A percentile compares a stretch with the other conserved stretches of the same genome.
phyloP scores from a whole-genome alignment of 1,140 invertebrate species.

The Bradysia coprophila region DNA sequence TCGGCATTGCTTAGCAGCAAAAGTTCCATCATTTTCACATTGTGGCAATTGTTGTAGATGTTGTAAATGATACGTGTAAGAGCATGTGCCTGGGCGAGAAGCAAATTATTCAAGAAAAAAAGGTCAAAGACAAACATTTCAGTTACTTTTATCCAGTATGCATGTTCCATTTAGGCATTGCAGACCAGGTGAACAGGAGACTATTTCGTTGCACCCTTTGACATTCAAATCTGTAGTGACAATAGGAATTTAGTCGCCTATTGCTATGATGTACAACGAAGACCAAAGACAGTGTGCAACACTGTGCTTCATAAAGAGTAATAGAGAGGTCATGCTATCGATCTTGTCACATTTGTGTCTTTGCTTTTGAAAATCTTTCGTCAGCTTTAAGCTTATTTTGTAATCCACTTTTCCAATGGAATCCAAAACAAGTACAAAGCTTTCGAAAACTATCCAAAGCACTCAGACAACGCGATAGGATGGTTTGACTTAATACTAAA shows the following conservation, averaged over 20 bases:
- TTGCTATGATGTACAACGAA: too few species aligned
- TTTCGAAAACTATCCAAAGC: too few species aligned
- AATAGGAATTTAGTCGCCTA: too few species aligned
- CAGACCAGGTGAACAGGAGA: constrained; percentile 8
- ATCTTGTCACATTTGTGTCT: not conserved
- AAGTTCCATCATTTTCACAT: constrained; percentile 30
- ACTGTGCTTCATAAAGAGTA: not conserved
- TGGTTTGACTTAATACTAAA: too few species aligned
- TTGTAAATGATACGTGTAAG: constrained; percentile 7
- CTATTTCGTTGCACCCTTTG: not conserved
- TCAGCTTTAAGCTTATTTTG: too few species aligned
- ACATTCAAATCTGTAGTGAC: not conserved
- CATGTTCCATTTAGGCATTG: constrained; percentile 6
- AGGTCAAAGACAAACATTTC: not conserved
- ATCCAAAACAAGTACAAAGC: too few species aligned
- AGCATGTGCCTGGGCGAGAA: constrained; percentile 10
- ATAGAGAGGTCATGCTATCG: not conserved
- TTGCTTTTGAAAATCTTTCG: too few species aligned
- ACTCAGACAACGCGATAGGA: too few species aligned
- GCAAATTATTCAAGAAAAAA: not conserved
- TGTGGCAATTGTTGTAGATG: constrained; percentile 16
- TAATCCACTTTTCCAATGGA: too few species aligned
- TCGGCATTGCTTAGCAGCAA: constrained; percentile 34
- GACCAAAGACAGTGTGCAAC: too few species aligned
- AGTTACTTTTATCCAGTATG: constrained; percentile 6